phyloP scores from a whole-genome alignment of 2,797 vertebrate genomes.

The Morus bassanus region DNA sequence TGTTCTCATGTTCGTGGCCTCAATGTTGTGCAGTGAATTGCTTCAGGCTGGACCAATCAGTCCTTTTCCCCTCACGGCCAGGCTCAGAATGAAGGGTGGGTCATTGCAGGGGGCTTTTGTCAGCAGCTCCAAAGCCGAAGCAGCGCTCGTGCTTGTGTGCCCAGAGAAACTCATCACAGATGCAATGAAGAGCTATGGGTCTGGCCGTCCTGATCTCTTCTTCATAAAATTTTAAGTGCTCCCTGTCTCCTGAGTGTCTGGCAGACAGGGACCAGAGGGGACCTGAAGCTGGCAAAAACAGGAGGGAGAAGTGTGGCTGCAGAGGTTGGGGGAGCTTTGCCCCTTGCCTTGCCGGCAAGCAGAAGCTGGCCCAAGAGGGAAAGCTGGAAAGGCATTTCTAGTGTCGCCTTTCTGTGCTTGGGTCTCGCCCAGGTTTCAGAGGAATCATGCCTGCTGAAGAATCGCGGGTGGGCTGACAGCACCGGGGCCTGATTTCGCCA shows the following conservation, averaged over 20 bases:
- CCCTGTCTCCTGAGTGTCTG: background rate
- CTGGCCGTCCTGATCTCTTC: background rate
- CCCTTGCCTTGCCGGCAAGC: rapidly evolving
- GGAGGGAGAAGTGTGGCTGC: background rate
- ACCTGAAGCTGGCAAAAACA: background rate
- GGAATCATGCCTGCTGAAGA: background rate
- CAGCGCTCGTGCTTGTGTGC: rapidly evolving
- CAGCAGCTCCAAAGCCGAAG: background rate
- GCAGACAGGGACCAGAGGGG: background rate
- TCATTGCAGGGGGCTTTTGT: background rate
- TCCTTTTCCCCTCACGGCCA: background rate
- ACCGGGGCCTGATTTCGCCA: background rate
- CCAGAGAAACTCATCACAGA: background rate
- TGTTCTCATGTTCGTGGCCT: background rate
- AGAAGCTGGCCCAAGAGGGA: background rate
- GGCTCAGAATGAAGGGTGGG: background rate
- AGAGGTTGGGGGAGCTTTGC: background rate
- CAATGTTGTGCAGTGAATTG: background rate
- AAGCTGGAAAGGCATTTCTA: background rate
- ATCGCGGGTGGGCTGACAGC: background rate
- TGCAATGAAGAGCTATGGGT: background rate
- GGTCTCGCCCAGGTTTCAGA: background rate
- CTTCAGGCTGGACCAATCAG: background rate
- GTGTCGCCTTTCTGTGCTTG: rapidly evolving
- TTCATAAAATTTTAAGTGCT: background rate